phyloP scores from a whole-genome alignment of 2,113 vertebrate species.

The Setophaga coronata region DNA sequence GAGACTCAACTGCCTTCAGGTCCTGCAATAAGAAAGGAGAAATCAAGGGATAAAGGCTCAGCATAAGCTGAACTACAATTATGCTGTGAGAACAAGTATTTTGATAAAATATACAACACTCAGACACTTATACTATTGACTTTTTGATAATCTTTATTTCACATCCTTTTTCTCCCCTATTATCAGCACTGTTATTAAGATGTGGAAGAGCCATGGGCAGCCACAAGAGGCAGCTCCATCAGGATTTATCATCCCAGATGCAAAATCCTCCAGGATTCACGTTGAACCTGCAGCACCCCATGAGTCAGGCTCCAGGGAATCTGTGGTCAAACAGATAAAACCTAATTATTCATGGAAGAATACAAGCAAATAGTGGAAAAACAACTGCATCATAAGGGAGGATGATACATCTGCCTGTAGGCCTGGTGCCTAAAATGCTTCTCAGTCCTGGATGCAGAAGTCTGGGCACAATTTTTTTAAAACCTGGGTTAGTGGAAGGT shows the following conservation, averaged over 20 bases:
- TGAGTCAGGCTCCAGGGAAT: neutral
- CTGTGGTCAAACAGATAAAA: neutral
- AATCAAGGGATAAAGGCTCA: neutral
- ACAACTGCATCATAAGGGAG: neutral
- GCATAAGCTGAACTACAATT: neutral
- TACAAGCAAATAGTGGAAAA: neutral
- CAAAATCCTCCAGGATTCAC: neutral
- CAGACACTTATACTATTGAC: neutral
- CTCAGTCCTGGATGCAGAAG: neutral
- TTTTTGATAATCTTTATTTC: neutral
- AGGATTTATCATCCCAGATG: neutral
- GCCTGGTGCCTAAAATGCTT: neutral
- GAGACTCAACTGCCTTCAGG: neutral
- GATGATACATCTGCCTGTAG: neutral
- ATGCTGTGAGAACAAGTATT: neutral
- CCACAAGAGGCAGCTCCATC: neutral
- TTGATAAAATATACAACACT: neutral
- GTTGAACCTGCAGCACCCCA: rapidly evolving
- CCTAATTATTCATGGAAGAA: neutral
- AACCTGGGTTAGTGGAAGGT: neutral
- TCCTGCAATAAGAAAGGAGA: neutral
- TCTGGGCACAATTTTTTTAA: neutral
- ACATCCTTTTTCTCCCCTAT: rapidly evolving
- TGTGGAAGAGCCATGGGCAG: neutral
- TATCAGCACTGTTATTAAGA: neutral